Percentiles rank a stretch among this genome's conserved stretches.
Conservation (phyloP, 2,888 invertebrate species). For the Caenorhabditis japonica region DNA sequence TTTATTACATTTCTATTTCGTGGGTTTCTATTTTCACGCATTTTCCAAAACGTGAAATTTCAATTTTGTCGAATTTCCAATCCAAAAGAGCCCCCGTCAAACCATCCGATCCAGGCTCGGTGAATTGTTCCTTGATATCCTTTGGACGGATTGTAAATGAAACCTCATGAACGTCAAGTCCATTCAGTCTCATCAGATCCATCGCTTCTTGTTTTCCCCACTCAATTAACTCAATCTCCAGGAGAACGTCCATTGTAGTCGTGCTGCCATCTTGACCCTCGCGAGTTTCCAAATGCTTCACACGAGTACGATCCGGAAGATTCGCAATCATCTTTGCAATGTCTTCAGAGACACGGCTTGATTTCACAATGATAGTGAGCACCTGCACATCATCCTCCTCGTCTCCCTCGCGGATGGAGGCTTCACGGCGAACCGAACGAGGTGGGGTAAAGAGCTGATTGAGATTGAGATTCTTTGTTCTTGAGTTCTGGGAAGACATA, state of each 20-base stretch:
- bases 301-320: constrained; percentile 64
- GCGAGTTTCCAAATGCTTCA: constrained; percentile 67
- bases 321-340: constrained; percentile 66
- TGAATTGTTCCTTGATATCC: constrained; percentile 59
- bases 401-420: constrained; percentile 58
- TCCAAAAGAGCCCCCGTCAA: no score
- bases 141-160: constrained; percentile 67
- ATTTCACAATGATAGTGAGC: constrained; percentile 73
- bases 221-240: constrained; percentile 61
- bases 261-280: constrained; percentile 61
- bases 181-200: constrained; percentile 63
- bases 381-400: constrained; percentile 67
- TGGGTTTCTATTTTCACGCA: no score
- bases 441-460: constrained; percentile 32
- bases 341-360: constrained; percentile 55
- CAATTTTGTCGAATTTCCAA: no score
- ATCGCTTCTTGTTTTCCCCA: constrained; percentile 65
- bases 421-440: constrained; percentile 26
- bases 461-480: neutral
- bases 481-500: constrained; percentile 2
- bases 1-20: no score
- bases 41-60: no score
- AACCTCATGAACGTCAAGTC: constrained; percentile 71
- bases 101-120: constrained; percentile 75
- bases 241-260: constrained; percentile 57